These are phyloP conservation scores for Thomomys bottae DNA, from an alignment of 2,113 vertebrate genomes.

Conservation along the genomic window DNA sequence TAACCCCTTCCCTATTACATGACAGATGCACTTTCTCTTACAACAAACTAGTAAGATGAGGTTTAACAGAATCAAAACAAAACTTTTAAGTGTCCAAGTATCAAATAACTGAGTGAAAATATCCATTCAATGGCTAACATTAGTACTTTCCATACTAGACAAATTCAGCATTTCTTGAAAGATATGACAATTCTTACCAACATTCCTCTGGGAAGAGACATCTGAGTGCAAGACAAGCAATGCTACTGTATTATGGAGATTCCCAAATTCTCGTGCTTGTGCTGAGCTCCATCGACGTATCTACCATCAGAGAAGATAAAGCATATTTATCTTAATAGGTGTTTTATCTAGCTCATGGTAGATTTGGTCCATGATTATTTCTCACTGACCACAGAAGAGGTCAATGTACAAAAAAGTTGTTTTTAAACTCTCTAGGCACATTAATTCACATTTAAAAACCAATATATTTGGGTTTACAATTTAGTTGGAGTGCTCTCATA, in stretches of 20 bases:
- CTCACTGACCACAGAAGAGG: neutral
- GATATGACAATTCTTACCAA: slow-evolving; percentile 85
- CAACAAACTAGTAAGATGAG: slow-evolving; percentile 21
- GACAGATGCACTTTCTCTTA: neutral
- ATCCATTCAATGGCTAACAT: neutral
- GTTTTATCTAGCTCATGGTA: neutral
- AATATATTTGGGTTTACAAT: neutral
- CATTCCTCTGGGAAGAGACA: slow-evolving; percentile 90
- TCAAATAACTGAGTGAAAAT: slow-evolving; percentile 12
- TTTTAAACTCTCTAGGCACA: neutral
- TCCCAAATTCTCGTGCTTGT: slow-evolving; percentile 97
- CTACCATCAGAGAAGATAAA: slow-evolving; percentile 80
- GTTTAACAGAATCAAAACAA: slow-evolving; percentile 38
- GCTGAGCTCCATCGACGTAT: slow-evolving; percentile 98
- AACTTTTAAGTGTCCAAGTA: neutral
- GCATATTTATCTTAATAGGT: neutral
- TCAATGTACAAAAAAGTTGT: neutral
- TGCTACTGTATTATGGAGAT: slow-evolving; percentile 95
- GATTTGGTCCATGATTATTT: neutral
- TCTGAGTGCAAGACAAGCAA: slow-evolving; percentile 95
- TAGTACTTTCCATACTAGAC: neutral
- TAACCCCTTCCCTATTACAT: neutral
- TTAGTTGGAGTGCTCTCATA: neutral
- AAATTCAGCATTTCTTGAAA: neutral
- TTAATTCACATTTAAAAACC: slow-evolving; percentile 1